A percentile compares a stretch with the other conserved stretches of the same genome.
Conservation (phyloP, 1,140 invertebrate species). For the Lutraria rhynchaena region DNA sequence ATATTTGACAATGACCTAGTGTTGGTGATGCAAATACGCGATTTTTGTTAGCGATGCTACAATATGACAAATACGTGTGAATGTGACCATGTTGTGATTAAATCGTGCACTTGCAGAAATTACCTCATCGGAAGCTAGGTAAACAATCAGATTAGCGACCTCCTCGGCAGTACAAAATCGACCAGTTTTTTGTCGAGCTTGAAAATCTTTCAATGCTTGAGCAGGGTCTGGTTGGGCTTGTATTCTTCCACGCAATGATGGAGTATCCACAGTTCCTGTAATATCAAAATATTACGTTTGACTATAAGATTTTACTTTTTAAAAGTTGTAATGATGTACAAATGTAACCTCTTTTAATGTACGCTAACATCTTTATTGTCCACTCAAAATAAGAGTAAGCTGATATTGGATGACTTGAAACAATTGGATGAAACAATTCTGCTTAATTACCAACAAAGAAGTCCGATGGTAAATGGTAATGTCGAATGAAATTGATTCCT, state of each 20-base stretch:
- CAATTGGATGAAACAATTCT: too few relatives aligned
- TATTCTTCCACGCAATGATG: constrained; percentile 77
- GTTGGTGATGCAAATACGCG: not conserved
- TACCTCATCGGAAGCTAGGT: constrained; percentile 83
- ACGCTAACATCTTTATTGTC: too few relatives aligned
- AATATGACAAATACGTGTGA: not conserved
- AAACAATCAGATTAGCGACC: constrained; percentile 81
- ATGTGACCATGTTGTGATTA: not conserved
- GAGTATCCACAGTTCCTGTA: constrained; percentile 79
- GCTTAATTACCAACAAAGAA: too few relatives aligned
- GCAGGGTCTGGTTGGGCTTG: constrained; percentile 74
- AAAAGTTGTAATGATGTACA: too few relatives aligned
- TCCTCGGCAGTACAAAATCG: constrained; percentile 82
- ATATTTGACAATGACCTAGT: not conserved
- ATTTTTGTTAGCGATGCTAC: not conserved
- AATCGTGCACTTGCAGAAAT: not conserved
- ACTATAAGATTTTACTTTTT: too few relatives aligned
- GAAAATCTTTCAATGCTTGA: constrained; percentile 79
- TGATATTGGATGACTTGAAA: too few relatives aligned
- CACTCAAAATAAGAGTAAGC: too few relatives aligned
- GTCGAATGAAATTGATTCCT: too few relatives aligned
- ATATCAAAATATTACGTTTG: not conserved
- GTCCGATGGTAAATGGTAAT: too few relatives aligned
- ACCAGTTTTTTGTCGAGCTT: constrained; percentile 81
- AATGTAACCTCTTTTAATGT: too few relatives aligned